These are phyloP conservation scores for Alviniconcha marisindica DNA, from an alignment of 1,140 invertebrate species.

Conservation along the genomic window DNA sequence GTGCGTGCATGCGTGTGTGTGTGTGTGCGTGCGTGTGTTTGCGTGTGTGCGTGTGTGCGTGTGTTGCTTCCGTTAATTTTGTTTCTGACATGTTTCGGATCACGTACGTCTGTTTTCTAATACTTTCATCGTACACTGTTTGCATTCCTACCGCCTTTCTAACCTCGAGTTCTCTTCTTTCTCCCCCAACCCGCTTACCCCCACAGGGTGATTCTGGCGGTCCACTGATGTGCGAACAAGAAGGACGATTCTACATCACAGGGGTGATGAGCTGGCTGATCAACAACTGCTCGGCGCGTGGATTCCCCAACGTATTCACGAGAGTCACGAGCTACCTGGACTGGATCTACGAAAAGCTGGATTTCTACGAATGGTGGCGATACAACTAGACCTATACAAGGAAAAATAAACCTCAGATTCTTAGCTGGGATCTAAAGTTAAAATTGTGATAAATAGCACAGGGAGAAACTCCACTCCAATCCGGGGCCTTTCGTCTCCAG, in stretches of 20 bases:
- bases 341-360: constrained; percentile 82
- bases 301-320: constrained; percentile 89
- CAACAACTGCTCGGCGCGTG: constrained; percentile 86
- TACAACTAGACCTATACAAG: constrained; percentile 52
- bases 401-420: neutral
- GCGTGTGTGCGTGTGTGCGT: neutral
- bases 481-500: neutral
- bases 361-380: constrained; percentile 53
- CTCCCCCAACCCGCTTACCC: neutral
- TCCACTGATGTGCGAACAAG: constrained; percentile 84
- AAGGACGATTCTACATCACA: constrained; percentile 79
- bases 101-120: neutral
- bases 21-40: neutral
- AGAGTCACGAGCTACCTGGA: constrained; percentile 90
- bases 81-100: neutral
- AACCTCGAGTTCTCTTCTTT: neutral
- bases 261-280: constrained; percentile 97
- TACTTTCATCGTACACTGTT: neutral
- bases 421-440: constrained; percentile 3
- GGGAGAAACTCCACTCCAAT: too few species aligned
- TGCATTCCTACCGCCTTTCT: too few species aligned
- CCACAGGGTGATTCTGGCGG: constrained; percentile 78
- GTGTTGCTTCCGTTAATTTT: neutral
- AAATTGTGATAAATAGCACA: neutral
- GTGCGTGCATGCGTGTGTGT: neutral